A percentile compares a stretch with the other conserved stretches of the same genome.
Evolutionary conservation across 2,797 vertebrate species (phyloP).

Genomic region (Sitta carolinensis): DNA sequence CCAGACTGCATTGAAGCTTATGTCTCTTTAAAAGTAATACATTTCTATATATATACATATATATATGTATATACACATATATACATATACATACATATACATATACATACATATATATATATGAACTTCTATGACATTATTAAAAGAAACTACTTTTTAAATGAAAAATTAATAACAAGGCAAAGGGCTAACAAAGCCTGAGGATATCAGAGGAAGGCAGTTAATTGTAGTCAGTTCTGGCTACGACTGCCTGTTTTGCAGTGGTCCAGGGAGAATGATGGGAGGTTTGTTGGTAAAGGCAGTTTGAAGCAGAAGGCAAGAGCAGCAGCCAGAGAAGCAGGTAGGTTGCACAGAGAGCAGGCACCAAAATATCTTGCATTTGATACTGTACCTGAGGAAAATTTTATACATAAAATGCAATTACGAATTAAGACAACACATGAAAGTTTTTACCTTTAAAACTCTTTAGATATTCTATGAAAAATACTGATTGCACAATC

Average conservation of each 20-base stretch:
- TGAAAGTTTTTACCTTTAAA: neutral
- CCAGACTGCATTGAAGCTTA: neutral
- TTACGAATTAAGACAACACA: neutral
- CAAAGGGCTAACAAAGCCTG: neutral
- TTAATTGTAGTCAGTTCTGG: neutral
- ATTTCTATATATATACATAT: neutral
- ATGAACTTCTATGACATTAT: neutral
- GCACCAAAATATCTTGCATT: neutral
- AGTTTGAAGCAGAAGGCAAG: neutral
- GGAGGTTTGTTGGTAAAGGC: neutral
- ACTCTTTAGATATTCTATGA: neutral
- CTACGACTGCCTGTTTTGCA: neutral
- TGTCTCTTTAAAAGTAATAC: neutral
- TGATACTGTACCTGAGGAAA: neutral
- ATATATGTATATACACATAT: neutral
- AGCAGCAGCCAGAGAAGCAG: neutral
- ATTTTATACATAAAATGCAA: neutral
- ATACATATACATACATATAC: neutral
- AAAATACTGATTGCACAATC: neutral
- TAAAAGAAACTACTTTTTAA: neutral
- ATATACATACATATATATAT: neutral
- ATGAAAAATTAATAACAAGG: neutral
- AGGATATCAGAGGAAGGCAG: neutral
- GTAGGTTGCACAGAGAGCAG: neutral
- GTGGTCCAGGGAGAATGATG: accelerated